These are phyloP conservation scores for Propsilocerus akamusi DNA, from an alignment of 1,140 invertebrate genomes.

Conservation along the genomic window DNA sequence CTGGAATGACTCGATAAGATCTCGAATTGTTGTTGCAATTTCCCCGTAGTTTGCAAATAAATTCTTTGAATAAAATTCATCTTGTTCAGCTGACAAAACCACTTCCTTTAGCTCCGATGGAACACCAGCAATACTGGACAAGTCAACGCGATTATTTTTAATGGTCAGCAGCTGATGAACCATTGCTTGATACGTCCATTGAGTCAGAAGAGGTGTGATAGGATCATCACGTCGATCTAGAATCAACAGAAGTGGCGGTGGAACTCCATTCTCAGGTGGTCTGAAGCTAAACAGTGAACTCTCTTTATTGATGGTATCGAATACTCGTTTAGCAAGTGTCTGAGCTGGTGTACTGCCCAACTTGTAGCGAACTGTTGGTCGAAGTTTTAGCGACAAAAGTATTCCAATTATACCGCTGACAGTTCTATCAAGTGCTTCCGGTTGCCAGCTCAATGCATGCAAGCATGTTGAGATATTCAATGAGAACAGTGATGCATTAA, in stretches of 20 bases:
- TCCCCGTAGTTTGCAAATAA: conserved; percentile 95
- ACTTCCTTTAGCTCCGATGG: conserved; percentile 85
- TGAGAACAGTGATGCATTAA: conserved; percentile 79
- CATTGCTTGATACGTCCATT: conserved; percentile 99
- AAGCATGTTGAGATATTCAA: conserved; percentile 44
- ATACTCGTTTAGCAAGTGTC: conserved; percentile 67
- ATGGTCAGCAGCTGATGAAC: conserved; percentile 93
- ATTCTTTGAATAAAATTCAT: conserved; percentile 96
- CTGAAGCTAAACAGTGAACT: conserved; percentile 71
- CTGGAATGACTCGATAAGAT: conserved; percentile 96
- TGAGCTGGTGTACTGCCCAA: conserved; percentile 70
- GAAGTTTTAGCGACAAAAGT: conserved; percentile 80
- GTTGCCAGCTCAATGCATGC: conserved; percentile 54
- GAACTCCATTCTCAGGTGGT: conserved; percentile 37
- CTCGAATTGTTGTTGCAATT: conserved; percentile 93
- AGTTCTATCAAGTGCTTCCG: conserved; percentile 48
- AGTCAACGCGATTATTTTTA: conserved; percentile 84
- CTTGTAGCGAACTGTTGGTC: conserved; percentile 83
- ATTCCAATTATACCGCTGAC: conserved; percentile 73
- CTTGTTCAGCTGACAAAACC: conserved; percentile 85
- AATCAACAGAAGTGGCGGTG: conserved; percentile 62
- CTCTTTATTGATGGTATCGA: conserved; percentile 72
- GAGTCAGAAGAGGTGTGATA: conserved; percentile 90
- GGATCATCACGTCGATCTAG: conserved; percentile 85
- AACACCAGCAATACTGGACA: conserved; percentile 62